Conservation (phyloP, 2,113 vertebrate species). For the Vulpes lagopus region DNA sequence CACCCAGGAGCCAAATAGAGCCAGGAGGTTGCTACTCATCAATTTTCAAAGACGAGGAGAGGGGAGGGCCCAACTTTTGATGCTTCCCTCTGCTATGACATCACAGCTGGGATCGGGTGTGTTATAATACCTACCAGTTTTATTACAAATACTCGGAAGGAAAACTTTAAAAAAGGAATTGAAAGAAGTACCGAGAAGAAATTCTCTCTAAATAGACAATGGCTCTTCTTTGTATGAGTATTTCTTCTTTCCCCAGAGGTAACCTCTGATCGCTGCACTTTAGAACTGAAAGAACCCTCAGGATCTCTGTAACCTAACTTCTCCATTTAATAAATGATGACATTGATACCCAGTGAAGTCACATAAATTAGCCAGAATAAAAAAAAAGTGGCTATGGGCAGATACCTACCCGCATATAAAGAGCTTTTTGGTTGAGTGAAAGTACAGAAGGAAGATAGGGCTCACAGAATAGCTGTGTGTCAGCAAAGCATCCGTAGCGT, state of each 20-base stretch:
- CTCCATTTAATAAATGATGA: background rate
- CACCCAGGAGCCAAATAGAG: slow-evolving; percentile 55
- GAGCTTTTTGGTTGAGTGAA: background rate
- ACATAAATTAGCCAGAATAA: background rate
- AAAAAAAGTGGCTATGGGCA: background rate
- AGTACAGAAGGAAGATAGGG: background rate
- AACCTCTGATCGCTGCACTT: background rate
- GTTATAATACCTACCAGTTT: background rate
- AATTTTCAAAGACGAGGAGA: slow-evolving; percentile 40
- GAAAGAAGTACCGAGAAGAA: background rate
- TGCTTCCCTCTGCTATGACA: background rate
- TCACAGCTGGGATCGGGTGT: slow-evolving; percentile 43
- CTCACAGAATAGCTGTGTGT: background rate
- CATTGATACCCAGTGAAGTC: background rate
- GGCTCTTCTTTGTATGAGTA: background rate
- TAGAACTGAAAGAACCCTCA: background rate
- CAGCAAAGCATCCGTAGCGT: background rate
- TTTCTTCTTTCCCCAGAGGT: slow-evolving; percentile 7
- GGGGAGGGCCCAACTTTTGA: background rate
- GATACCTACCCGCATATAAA: background rate
- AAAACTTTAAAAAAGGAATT: background rate
- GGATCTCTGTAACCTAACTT: background rate
- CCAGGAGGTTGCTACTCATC: background rate
- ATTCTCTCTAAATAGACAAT: background rate
- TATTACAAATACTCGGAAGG: background rate